Evolutionary conservation across 2,888 invertebrate genomes (phyloP), one percentile per base, ranked within the genome.

Genomic region (Camptogramma bilineatum): DNA sequence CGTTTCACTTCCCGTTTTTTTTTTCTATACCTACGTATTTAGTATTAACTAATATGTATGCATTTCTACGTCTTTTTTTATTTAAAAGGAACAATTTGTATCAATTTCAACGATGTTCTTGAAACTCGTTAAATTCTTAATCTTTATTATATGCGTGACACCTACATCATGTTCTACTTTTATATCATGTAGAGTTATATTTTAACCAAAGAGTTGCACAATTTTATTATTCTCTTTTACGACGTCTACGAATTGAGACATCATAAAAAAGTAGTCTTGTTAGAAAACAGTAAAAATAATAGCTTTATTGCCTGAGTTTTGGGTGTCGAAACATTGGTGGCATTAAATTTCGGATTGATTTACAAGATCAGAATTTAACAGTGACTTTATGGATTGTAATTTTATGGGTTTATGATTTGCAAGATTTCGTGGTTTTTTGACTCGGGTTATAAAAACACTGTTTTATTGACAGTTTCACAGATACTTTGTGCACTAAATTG

Each of bases 281-380:
- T 73, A 72, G 73, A 71, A 72, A 73, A 70, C 77, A 80, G 71
- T 83, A 84, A 84, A 85, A 82, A 82, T 83, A 78, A 80, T 79
- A 74, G 81, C 79, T 85, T 85, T 82, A 85, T 74, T 70, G 71
- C 76, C 56, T 55, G 70, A 56, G 68, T 77, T 73, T 73, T 73
- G 77, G 75, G 81, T 86, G 85, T 86, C 80, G 81, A 82, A 84
- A 70, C 70, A 83, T 79, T 70, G 67, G 68, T 74, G 73, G 71
- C 72, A 69, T 72, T 72, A 10, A 64, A 64, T 63, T 66, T 67
- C 13, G 52, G 62, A 57, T 70, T 75, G 74, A 76, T 75, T 74
- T 76, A 74, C 68, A 65, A 59, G 52, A 48, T 64, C 19, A 10
- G 48, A 51, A 18, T 65, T 70, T 62, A 52, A 59, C 55, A 64